Percentiles rank a stretch among this genome's conserved stretches.
Evolutionary conservation across 1,140 invertebrate species (phyloP).

Genomic region (Trichonephila inaurata): DNA sequence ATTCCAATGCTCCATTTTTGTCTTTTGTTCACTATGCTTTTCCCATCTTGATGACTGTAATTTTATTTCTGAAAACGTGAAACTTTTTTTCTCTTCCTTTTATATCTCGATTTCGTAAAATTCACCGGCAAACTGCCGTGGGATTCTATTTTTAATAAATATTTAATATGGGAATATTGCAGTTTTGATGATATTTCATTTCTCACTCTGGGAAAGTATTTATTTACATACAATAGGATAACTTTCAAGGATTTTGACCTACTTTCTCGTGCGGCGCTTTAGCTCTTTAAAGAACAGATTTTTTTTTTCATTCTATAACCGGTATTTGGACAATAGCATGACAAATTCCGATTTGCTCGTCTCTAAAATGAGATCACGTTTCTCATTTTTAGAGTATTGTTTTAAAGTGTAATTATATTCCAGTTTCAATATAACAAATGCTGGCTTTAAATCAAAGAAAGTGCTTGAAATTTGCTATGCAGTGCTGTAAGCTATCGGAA

Average conservation of each 20-base stretch:
- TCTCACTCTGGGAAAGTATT: background rate
- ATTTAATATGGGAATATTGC: background rate
- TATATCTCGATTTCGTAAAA: background rate
- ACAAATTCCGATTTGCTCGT: background rate
- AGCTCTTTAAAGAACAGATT: background rate
- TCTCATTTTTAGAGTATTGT: background rate
- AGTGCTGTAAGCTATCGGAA: too few species aligned
- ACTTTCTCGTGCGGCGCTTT: background rate
- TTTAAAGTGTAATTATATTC: background rate
- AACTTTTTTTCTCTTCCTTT: background rate
- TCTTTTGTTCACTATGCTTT: too few species aligned
- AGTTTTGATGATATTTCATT: background rate
- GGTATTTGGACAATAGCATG: background rate
- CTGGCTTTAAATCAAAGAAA: background rate
- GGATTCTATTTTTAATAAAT: background rate
- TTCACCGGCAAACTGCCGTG: background rate
- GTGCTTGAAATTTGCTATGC: too few species aligned
- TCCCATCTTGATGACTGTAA: background rate
- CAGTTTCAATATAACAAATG: background rate
- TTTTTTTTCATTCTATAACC: background rate
- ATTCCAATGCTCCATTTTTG: too few species aligned
- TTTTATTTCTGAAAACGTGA: background rate
- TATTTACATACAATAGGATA: background rate
- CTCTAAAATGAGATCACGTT: background rate
- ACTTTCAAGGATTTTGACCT: conserved; percentile 25